Conservation (phyloP, 2,888 invertebrate species). For the Phlogophora meticulosa region DNA sequence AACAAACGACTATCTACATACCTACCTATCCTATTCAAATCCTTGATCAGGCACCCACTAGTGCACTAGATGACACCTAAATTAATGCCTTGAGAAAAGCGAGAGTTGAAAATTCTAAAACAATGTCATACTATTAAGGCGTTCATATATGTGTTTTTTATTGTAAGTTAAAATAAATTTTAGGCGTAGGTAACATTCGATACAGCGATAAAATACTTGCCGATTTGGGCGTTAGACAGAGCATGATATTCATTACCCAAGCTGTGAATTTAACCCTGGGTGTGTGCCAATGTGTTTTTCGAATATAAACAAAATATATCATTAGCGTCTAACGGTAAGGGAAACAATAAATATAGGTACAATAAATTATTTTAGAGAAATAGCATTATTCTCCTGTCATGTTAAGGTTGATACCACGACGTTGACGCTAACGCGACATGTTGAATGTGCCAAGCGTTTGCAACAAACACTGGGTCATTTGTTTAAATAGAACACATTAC, state of each 20-base stretch:
- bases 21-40: too few relatives aligned
- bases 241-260: slow-evolving; percentile 23
- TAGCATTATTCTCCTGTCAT: slow-evolving; percentile 30
- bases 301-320: slow-evolving; percentile 28
- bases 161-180: slow-evolving; percentile 2
- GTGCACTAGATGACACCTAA: too few relatives aligned
- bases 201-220: slow-evolving; percentile 24
- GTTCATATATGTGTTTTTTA: too few relatives aligned
- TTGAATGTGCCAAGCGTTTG: slow-evolving; percentile 34
- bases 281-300: slow-evolving; percentile 37
- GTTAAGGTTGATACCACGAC: slow-evolving; percentile 22
- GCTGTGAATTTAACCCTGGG: slow-evolving; percentile 29
- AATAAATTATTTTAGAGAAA: slow-evolving; percentile 15
- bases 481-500: neutral
- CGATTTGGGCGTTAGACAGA: slow-evolving; percentile 29
- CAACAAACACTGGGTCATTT: slow-evolving; percentile 10
- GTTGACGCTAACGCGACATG: slow-evolving; percentile 16
- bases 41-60: too few relatives aligned
- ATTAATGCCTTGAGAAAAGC: too few relatives aligned
- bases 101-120: too few relatives aligned
- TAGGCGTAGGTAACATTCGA: slow-evolving; percentile 9
- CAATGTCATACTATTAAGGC: too few relatives aligned
- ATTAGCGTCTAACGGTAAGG: slow-evolving; percentile 22
- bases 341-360: slow-evolving; percentile 14
- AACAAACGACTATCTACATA: too few relatives aligned